These are phyloP conservation scores for Trissolcus basalis DNA, from an alignment of 1,140 invertebrate species.

Conservation along the genomic window DNA sequence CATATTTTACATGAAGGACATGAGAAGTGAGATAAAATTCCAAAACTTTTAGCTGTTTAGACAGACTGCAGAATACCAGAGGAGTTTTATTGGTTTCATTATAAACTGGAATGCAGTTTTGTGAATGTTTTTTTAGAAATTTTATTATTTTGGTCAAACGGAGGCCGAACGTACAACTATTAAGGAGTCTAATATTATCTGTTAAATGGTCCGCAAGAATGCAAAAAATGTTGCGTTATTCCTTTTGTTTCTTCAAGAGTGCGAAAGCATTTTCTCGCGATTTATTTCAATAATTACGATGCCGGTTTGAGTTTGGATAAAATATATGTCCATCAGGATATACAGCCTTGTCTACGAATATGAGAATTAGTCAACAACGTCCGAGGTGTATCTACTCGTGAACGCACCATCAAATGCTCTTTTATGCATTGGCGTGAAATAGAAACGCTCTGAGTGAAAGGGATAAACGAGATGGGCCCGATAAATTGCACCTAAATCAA, in stretches of 20 bases:
- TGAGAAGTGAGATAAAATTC: conserved; percentile 17
- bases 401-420: no score
- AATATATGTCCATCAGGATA: neutral
- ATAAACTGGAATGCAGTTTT: conserved; percentile 46
- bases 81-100: conserved; percentile 35
- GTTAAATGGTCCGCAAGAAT: conserved; percentile 39
- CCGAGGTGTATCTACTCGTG: no score
- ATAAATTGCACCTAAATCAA: no score
- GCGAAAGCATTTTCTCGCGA: conserved; percentile 1
- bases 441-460: no score
- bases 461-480: no score
- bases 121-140: conserved; percentile 27
- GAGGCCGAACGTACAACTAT: conserved; percentile 3
- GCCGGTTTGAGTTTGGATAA: conserved; percentile 2
- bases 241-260: neutral
- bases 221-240: conserved; percentile 15
- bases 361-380: no score
- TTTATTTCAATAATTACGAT: conserved; percentile 9
- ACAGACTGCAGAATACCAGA: conserved; percentile 27
- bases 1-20: neutral
- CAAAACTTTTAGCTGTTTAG: conserved; percentile 23
- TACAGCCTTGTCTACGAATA: no score
- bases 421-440: no score
- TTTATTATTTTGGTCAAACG: conserved; percentile 52
- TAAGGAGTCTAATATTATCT: conserved; percentile 28